These are phyloP conservation scores for Hartigia nigra DNA, from an alignment of 2,888 invertebrate species.

Conservation along the genomic window DNA sequence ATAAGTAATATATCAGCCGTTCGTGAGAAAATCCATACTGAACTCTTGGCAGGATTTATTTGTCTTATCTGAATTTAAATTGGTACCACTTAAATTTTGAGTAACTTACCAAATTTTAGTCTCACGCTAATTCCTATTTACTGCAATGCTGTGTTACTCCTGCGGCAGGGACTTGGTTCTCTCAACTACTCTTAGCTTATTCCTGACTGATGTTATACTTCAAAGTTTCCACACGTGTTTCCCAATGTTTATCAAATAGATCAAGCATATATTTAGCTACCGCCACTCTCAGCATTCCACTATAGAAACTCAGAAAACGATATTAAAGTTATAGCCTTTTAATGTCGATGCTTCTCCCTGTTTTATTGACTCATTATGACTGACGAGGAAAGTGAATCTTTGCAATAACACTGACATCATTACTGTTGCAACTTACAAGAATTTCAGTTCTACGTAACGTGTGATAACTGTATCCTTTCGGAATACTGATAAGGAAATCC, in stretches of 20 bases:
- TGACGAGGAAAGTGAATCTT: background rate
- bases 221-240: slow-evolving; percentile 42
- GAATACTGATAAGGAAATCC: background rate
- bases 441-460: background rate
- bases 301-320: slow-evolving; percentile 16
- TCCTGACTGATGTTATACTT: slow-evolving; percentile 37
- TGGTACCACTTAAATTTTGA: background rate
- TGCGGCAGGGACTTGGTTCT: background rate
- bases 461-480: background rate
- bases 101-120: background rate
- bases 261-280: slow-evolving; percentile 57
- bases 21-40: background rate
- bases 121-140: slow-evolving; percentile 8
- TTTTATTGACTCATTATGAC: background rate
- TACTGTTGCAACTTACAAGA: background rate
- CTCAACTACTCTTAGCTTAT: slow-evolving; percentile 31
- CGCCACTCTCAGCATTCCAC: slow-evolving; percentile 36
- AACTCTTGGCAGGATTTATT: background rate
- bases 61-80: no score
- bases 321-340: slow-evolving; percentile 2
- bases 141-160: slow-evolving; percentile 7
- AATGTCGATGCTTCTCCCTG: background rate
- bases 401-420: background rate
- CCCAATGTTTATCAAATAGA: slow-evolving; percentile 56
- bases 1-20: background rate